phyloP scores from a whole-genome alignment of 2,113 vertebrate genomes.

The Diadophis punctatus region DNA sequence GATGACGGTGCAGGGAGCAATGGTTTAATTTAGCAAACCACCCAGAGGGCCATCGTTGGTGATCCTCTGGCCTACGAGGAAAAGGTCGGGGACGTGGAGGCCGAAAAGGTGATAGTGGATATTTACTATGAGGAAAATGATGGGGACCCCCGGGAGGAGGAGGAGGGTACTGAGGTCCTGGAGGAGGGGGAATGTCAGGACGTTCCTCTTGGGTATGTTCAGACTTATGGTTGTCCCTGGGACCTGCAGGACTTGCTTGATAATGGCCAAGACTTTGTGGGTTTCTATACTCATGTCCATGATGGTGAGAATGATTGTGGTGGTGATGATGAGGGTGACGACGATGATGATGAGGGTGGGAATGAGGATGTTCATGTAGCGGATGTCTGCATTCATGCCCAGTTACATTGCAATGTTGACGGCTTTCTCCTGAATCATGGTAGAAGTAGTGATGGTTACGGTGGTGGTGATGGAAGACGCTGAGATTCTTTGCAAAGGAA shows the following conservation, averaged over 20 bases:
- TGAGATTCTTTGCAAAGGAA: neutral
- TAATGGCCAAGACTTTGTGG: constrained; percentile 16
- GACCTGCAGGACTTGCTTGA: neutral
- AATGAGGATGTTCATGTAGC: neutral
- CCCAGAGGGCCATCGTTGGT: neutral
- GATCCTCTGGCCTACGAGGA: neutral
- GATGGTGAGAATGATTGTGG: neutral
- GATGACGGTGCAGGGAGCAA: neutral
- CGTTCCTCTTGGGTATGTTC: neutral
- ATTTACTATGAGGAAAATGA: neutral
- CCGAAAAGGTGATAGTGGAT: neutral
- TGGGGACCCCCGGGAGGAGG: neutral
- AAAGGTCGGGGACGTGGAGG: neutral
- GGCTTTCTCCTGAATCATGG: neutral
- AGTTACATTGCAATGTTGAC: constrained; percentile 11
- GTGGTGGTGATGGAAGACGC: neutral
- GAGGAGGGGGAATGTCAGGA: neutral
- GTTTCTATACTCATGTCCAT: neutral
- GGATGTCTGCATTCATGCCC: neutral
- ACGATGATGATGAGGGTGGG: neutral
- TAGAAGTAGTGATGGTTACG: constrained; percentile 1
- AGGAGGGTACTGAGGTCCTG: neutral
- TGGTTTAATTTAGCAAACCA: neutral
- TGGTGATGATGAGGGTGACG: neutral
- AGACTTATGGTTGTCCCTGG: constrained; percentile 3